Evolutionary conservation across 2,113 vertebrate genomes (phyloP).

Genomic region (Chelonoidis abingdonii): DNA sequence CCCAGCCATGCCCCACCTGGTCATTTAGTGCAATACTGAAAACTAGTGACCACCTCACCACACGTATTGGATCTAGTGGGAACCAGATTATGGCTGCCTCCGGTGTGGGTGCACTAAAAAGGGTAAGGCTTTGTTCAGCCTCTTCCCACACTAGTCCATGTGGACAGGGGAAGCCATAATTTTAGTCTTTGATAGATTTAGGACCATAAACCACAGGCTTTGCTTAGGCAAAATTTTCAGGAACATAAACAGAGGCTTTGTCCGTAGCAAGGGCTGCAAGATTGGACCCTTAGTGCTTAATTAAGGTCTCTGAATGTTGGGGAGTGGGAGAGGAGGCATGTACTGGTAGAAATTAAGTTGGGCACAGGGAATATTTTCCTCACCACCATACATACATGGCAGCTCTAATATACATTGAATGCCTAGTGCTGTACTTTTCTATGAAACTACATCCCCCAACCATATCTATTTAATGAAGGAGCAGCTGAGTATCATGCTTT

Average conservation of each 20-base stretch:
- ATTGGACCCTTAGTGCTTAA: background rate
- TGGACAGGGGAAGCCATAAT: background rate
- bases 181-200: background rate
- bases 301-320: fast-evolving
- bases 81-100: background rate
- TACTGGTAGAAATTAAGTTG: background rate
- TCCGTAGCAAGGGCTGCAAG: background rate
- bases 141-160: background rate
- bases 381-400: background rate
- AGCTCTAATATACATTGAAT: fast-evolving
- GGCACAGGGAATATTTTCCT: background rate
- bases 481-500: background rate
- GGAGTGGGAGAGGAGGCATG: background rate
- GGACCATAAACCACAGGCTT: background rate
- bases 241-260: background rate
- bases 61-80: background rate
- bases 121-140: background rate
- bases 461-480: background rate
- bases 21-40: background rate
- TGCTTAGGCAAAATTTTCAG: background rate
- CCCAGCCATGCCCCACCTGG: background rate
- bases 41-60: background rate
- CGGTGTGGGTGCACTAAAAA: background rate
- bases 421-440: background rate
- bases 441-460: background rate